A percentile compares a stretch with the other conserved stretches of the same genome.
Evolutionary conservation across 2,888 invertebrate genomes (phyloP).

Genomic region (Dynastes maya): DNA sequence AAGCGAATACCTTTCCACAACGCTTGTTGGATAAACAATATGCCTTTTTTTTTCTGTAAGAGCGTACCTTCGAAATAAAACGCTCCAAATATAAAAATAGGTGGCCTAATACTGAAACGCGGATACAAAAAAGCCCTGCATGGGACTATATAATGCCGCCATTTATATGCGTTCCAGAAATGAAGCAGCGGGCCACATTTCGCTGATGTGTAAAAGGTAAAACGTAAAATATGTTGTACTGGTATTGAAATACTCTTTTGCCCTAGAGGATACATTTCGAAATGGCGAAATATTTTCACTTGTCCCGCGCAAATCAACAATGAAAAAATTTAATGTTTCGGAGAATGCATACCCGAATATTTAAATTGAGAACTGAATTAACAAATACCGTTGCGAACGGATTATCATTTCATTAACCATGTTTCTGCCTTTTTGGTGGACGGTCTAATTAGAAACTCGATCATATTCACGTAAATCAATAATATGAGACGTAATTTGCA

Average conservation of each 20-base stretch:
- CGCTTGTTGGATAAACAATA: constrained; percentile 31
- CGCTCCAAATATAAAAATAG: constrained; percentile 43
- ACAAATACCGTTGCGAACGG: too few species aligned
- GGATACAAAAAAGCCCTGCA: constrained; percentile 40
- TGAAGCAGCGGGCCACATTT: constrained; percentile 40
- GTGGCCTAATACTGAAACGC: constrained; percentile 35
- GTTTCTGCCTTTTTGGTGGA: neutral
- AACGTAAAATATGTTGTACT: constrained; percentile 40
- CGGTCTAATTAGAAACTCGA: neutral
- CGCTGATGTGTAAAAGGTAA: constrained; percentile 45
- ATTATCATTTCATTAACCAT: too few species aligned
- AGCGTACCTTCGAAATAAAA: constrained; percentile 29
- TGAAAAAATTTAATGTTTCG: neutral
- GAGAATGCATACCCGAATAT: neutral
- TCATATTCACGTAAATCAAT: too few species aligned
- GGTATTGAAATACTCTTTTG: constrained; percentile 37
- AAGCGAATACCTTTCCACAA: neutral
- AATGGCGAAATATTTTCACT: constrained; percentile 21
- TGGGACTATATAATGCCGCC: constrained; percentile 30
- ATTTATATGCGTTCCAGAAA: constrained; percentile 45
- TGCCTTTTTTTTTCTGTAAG: constrained; percentile 34
- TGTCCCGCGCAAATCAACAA: constrained; percentile 7
- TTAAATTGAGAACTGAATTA: neutral
- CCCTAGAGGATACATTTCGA: constrained; percentile 3
- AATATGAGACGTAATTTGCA: too few species aligned